phyloP scores from a whole-genome alignment of 2,113 vertebrate species.

The Furnarius figulus region DNA sequence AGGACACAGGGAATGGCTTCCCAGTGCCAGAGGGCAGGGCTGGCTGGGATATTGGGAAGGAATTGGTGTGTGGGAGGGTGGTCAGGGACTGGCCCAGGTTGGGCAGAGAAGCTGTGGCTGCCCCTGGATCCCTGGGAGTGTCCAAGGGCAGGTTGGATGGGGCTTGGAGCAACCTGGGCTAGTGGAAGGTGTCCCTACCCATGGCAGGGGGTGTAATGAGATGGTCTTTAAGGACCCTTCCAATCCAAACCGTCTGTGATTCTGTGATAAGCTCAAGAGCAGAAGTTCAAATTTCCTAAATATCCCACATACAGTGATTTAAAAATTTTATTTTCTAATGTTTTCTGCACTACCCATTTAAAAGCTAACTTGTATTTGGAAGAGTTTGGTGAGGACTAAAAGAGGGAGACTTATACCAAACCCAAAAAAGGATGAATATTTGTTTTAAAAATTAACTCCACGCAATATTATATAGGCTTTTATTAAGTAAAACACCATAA shows the following conservation, averaged over 20 bases:
- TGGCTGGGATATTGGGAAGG: not conserved
- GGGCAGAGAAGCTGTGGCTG: not conserved
- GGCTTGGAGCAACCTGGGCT: accelerated
- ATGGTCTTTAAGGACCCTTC: not conserved
- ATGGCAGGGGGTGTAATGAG: not conserved
- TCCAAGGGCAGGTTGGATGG: accelerated
- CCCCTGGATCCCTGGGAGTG: not conserved
- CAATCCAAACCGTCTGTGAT: not conserved
- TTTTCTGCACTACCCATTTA: not conserved
- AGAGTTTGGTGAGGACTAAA: not conserved
- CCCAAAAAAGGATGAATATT: not conserved
- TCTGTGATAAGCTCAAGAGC: not conserved
- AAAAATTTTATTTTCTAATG: accelerated
- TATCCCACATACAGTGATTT: not conserved
- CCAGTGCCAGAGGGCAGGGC: accelerated
- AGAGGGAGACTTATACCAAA: not conserved
- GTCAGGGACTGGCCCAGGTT: not conserved
- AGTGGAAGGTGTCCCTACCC: not conserved
- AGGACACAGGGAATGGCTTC: not conserved
- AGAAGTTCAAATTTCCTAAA: not conserved
- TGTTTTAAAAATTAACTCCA: not conserved
- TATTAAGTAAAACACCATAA: not conserved
- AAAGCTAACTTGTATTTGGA: not conserved
- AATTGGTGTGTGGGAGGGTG: accelerated
- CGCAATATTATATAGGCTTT: not conserved